phyloP scores from a whole-genome alignment of 2,113 vertebrate genomes.

The Brachypteracias leptosomus region DNA sequence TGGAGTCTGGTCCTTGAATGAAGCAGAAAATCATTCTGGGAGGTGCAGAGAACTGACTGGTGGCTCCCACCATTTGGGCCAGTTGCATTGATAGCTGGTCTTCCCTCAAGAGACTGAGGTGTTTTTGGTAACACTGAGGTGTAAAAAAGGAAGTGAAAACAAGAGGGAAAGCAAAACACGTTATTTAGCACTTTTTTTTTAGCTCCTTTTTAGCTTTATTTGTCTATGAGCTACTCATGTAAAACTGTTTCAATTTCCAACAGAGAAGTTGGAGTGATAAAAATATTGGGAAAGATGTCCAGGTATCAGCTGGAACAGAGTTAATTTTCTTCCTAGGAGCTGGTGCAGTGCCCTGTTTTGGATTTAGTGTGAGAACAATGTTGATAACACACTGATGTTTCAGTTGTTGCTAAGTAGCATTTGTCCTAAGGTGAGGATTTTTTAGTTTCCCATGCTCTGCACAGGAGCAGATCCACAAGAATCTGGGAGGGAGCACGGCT shows the following conservation, averaged over 20 bases:
- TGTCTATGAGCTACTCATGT: neutral
- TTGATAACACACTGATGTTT: neutral
- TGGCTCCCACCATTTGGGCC: neutral
- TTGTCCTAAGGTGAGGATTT: neutral
- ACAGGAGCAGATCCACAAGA: no score
- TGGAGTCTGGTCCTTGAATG: neutral
- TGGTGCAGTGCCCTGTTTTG: neutral
- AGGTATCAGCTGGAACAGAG: neutral
- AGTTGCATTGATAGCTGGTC: neutral
- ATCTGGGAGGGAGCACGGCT: no score
- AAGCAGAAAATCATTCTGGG: neutral
- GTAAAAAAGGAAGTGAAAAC: constrained; percentile 11
- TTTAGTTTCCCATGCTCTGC: neutral
- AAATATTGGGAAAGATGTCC: neutral
- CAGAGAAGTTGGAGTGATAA: neutral
- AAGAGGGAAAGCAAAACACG: neutral
- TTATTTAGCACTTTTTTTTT: neutral
- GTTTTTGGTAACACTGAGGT: neutral
- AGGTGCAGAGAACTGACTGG: neutral
- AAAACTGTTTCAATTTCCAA: neutral
- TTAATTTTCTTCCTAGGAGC: neutral
- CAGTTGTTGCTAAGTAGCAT: neutral
- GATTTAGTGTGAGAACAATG: neutral
- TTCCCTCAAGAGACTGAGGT: neutral
- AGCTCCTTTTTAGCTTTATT: neutral